A percentile compares a stretch with the other conserved stretches of the same genome.
These are phyloP conservation scores for Lycocorax pyrrhopterus DNA, from an alignment of 2,113 vertebrate species.

Conservation along the genomic window DNA sequence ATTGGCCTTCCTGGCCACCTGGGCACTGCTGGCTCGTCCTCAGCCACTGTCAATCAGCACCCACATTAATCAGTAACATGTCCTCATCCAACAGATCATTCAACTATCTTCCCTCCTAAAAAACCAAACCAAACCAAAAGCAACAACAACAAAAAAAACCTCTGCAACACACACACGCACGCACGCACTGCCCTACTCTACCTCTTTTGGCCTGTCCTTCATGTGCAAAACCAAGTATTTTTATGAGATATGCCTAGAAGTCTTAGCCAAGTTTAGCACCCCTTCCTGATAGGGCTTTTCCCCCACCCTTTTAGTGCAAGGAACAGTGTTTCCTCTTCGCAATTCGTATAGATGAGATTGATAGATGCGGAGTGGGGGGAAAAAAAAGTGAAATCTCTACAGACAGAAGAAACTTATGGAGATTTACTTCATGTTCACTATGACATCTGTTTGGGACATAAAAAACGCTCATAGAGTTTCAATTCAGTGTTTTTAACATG, in stretches of 20 bases:
- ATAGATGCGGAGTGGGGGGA: neutral
- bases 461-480: neutral
- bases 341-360: neutral
- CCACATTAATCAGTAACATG: neutral
- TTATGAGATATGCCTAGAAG: neutral
- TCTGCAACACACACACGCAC: neutral
- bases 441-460: neutral
- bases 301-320: accelerated
- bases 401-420: neutral
- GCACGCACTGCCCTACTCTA: neutral
- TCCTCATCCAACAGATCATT: neutral
- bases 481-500: neutral
- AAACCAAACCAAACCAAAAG: neutral
- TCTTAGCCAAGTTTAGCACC: neutral
- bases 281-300: neutral
- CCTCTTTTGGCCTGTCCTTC: neutral
- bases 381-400: too few species aligned
- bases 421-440: neutral
- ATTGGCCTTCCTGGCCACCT: neutral
- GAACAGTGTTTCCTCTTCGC: neutral
- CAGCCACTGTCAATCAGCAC: neutral
- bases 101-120: too few species aligned
- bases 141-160: neutral
- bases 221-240: neutral
- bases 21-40: neutral